Evolutionary conservation across 2,888 invertebrate genomes (phyloP), one percentile per base, ranked within the genome.

Genomic region (Temnothorax rugatulus): DNA sequence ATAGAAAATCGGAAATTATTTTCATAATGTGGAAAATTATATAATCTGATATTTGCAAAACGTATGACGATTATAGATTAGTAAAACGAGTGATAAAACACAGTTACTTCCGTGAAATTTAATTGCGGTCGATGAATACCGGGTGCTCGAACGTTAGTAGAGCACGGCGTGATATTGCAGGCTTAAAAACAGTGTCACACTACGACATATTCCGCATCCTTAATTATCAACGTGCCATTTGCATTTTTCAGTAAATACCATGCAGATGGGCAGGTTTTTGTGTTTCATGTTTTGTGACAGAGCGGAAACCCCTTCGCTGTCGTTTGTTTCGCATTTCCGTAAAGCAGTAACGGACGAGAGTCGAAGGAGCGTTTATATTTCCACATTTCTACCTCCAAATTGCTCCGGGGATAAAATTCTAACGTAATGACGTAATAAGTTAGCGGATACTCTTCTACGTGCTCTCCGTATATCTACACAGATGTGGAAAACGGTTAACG

Each of bases 211-310:
- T n/a, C 47, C 34, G 21, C 34, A 63, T 75, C 29, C 61, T 34
- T 75, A 63, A 75, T 75, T 47, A 63, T 34, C 21, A 9, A 47
- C n/a, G 71, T 54, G 54, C 47, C 47, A 63, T 63, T 75, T 75
- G 25, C 63, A 75, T 63, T 63, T 75, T 75, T 47, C 9, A 41
- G 34, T 15, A 47, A 75, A 63, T 15, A 63, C 34, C 34, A 47
- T 29, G 61, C 9, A 44, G 61, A 63, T 54, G 9, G 2, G 21
- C 29, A 0, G 44, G 44, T 59, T 74, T 74, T 63, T 57, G 8
- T 34, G n/a, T 73, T 73, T 73, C 2, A 21, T n/a, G n/a, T n/a
- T n/a, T n/a, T n/a, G n/a, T n/a, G n/a, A n/a, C 57, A 54, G 11
- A 38, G 11, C 63, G 75, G 47, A 47, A 50, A 63, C 13, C 11